Conservation (phyloP, 1,140 invertebrate species). For the Drosophila parvula region DNA sequence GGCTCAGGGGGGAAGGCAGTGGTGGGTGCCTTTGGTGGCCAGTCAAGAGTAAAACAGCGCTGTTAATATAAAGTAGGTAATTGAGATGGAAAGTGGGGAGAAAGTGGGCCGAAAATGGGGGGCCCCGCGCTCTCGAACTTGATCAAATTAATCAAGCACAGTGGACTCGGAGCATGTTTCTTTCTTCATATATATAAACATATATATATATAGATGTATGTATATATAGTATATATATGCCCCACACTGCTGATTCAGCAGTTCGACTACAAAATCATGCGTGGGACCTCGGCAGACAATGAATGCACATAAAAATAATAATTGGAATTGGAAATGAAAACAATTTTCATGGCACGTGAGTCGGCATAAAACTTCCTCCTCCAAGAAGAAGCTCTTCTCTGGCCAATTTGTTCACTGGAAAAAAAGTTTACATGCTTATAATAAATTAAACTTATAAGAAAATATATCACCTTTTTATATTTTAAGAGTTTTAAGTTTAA, state of each 20-base stretch:
- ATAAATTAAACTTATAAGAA: no score
- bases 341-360: constrained; percentile 76
- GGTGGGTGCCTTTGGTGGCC: constrained; percentile 32
- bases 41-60: constrained; percentile 57
- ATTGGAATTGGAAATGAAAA: constrained; percentile 77
- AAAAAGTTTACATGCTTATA: not conserved
- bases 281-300: constrained; percentile 64
- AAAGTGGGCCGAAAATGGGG: not conserved
- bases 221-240: constrained; percentile 12
- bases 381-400: not conserved
- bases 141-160: constrained; percentile 81
- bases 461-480: not conserved
- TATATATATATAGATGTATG: constrained; percentile 1
- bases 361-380: constrained; percentile 48
- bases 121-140: constrained; percentile 60
- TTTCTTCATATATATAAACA: not conserved
- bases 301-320: constrained; percentile 82
- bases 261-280: constrained; percentile 69
- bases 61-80: constrained; percentile 78
- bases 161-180: constrained; percentile 38
- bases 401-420: not conserved
- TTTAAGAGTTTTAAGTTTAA: not conserved
- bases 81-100: constrained; percentile 51
- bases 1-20: not conserved
- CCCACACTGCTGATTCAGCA: constrained; percentile 66